Conservation (phyloP, 1,140 invertebrate genomes). For the Cotesia vestalis region DNA sequence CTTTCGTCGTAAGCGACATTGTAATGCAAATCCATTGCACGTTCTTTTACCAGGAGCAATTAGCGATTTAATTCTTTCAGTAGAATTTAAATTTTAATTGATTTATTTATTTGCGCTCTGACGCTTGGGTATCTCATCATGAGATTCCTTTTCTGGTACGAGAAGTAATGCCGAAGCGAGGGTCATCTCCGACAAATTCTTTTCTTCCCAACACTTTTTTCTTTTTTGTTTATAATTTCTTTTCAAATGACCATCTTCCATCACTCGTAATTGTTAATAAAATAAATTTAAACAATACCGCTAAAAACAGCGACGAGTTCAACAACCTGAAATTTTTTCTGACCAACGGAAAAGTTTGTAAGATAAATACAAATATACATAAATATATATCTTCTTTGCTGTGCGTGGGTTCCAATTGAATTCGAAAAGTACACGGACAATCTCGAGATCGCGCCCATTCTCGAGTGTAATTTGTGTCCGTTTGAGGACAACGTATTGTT, state of each 20-base stretch:
- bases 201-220: background rate
- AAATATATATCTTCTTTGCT: background rate
- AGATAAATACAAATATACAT: background rate
- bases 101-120: constrained; percentile 54
- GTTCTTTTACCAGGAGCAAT: constrained; percentile 53
- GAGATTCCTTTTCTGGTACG: constrained; percentile 54
- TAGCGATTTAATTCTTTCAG: constrained; percentile 56
- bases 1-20: constrained; percentile 19
- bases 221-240: background rate
- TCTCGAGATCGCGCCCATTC: constrained; percentile 25
- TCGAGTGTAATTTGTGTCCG: constrained; percentile 46
- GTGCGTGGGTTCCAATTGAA: constrained; percentile 23
- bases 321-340: background rate
- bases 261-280: no score
- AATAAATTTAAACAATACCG: background rate
- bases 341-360: background rate
- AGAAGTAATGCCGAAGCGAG: constrained; percentile 54
- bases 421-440: constrained; percentile 35
- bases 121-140: constrained; percentile 45
- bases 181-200: constrained; percentile 16
- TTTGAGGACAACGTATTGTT: constrained; percentile 45
- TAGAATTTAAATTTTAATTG: constrained; percentile 64
- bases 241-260: no score
- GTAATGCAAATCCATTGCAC: constrained; percentile 56
- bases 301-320: background rate